These are phyloP conservation scores for Antigone vipio DNA, from an alignment of 2,113 vertebrate species.

Conservation along the genomic window DNA sequence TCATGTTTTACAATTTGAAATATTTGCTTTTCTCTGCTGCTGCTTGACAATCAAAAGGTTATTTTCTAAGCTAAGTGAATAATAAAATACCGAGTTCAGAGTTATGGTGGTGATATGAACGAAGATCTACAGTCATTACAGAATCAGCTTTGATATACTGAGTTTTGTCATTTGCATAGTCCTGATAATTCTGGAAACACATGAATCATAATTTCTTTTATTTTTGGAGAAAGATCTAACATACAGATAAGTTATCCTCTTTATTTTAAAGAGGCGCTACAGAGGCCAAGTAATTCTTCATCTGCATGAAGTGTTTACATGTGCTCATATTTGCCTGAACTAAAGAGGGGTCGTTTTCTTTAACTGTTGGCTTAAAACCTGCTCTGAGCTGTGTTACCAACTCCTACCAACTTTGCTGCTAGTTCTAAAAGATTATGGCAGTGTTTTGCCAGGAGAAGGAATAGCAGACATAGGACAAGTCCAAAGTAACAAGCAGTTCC, in stretches of 20 bases:
- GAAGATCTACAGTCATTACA: not conserved
- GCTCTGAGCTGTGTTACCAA: not conserved
- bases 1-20: not conserved
- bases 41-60: constrained; percentile 5
- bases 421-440: not conserved
- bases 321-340: not conserved
- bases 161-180: not conserved
- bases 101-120: not conserved
- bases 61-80: not conserved
- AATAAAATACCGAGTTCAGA: constrained; percentile 5
- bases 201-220: not conserved
- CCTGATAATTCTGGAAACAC: not conserved
- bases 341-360: not conserved
- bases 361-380: not conserved
- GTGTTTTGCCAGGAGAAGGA: not conserved
- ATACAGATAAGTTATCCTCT: not conserved
- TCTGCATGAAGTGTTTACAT: not conserved
- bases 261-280: not conserved
- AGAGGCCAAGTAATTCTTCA: not conserved
- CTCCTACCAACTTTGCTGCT: not conserved
- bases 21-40: constrained; percentile 7
- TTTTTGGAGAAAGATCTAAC: not conserved
- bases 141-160: not conserved
- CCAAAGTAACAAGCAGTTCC: not conserved
- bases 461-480: not conserved